Percentiles rank a stretch among this genome's conserved stretches.
These are phyloP conservation scores for Circaetus gallicus DNA, from an alignment of 2,113 vertebrate species.

Conservation along the genomic window DNA sequence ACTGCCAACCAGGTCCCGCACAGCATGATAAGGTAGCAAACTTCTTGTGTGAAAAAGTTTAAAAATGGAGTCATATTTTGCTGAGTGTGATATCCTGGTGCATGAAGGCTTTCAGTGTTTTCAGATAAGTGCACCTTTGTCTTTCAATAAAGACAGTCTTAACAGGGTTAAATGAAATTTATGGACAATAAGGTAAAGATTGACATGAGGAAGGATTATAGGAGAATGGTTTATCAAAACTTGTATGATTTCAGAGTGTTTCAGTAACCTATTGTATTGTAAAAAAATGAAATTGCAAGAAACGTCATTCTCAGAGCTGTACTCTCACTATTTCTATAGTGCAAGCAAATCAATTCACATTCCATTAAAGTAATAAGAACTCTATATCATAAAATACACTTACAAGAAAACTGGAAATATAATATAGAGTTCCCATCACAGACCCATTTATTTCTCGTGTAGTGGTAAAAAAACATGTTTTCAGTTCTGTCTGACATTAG, in stretches of 20 bases:
- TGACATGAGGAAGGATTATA: slow-evolving; percentile 30
- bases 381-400: neutral
- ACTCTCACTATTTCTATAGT: neutral
- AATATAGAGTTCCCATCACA: neutral
- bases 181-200: slow-evolving; percentile 50
- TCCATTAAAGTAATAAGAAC: slow-evolving; percentile 59
- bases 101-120: slow-evolving; percentile 11
- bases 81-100: neutral
- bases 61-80: slow-evolving; percentile 29
- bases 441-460: neutral
- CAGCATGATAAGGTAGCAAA: neutral
- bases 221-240: slow-evolving; percentile 48
- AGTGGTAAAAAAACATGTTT: neutral
- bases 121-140: slow-evolving; percentile 27
- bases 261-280: slow-evolving; percentile 5
- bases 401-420: slow-evolving; percentile 21
- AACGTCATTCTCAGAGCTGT: slow-evolving; percentile 3
- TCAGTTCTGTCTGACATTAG: neutral
- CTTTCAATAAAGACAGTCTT: slow-evolving; percentile 54
- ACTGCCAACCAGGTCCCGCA: neutral
- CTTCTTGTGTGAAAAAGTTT: neutral
- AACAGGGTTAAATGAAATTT: slow-evolving; percentile 67
- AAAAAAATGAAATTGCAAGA: slow-evolving; percentile 54
- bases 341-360: slow-evolving; percentile 45
- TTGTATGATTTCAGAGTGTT: slow-evolving; percentile 22